A percentile compares a stretch with the other conserved stretches of the same genome.
Evolutionary conservation across 2,113 vertebrate genomes (phyloP).

Genomic region (Struthio camelus): DNA sequence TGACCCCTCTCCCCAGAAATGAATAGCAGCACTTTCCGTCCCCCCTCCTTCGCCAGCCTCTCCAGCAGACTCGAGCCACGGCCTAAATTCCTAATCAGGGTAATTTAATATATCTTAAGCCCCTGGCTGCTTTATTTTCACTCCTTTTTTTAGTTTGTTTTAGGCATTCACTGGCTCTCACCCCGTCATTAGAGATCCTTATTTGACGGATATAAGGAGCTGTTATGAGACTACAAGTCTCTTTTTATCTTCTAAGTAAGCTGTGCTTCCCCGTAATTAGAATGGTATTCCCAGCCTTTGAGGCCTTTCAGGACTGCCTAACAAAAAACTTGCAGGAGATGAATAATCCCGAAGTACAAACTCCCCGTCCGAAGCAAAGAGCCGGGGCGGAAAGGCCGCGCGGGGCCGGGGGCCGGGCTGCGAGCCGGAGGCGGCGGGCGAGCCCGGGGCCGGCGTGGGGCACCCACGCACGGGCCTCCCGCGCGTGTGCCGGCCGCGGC

Average conservation of each 20-base stretch:
- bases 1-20: slow-evolving; percentile 90
- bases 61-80: slow-evolving; percentile 89
- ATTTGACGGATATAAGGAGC: slow-evolving; percentile 84
- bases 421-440: neutral
- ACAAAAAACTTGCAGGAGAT: slow-evolving; percentile 76
- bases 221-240: slow-evolving; percentile 82
- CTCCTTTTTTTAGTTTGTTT: slow-evolving; percentile 93
- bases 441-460: neutral
- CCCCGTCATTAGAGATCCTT: slow-evolving; percentile 84
- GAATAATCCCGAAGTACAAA: slow-evolving; percentile 75
- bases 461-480: neutral
- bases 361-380: slow-evolving; percentile 61
- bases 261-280: slow-evolving; percentile 84
- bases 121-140: slow-evolving; percentile 88
- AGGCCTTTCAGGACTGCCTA: slow-evolving; percentile 80
- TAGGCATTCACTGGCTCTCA: slow-evolving; percentile 89
- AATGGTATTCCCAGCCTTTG: slow-evolving; percentile 83
- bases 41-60: slow-evolving; percentile 80
- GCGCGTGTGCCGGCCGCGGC: neutral
- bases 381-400: slow-evolving; percentile 59
- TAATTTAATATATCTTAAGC: slow-evolving; percentile 99
- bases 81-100: slow-evolving; percentile 97
- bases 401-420: neutral
- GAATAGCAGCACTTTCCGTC: slow-evolving; percentile 89
- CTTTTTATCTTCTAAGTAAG: slow-evolving; percentile 86